Base-by-base conservation (phyloP, 2,113 vertebrate species). In the Procapra przewalskii region DNA sequence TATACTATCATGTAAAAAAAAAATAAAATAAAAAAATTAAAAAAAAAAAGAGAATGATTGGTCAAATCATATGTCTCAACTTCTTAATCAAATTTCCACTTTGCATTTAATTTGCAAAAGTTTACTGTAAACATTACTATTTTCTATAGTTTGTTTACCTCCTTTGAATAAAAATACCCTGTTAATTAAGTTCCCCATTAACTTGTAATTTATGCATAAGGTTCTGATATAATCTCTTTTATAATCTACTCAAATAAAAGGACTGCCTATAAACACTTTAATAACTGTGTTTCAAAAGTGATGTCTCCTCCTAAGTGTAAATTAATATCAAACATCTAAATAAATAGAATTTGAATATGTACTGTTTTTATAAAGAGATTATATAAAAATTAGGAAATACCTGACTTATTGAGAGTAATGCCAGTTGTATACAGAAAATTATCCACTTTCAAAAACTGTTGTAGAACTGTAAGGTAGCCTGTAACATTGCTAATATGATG, bases 381-480 rank as follows among this genome's bases (percentile, higher is more conserved):
- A 77, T n/a, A 3, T 48, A 83, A 85, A 91, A 83, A 67, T 23
- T 57, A 82, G 7, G 36, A 62, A 60, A 31, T 98, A 99, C 99
- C 99, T 98, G 99, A 99, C 98, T 99, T 99, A 97, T 98, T 99
- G 89, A 98, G 98, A 92, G 99, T 97, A 96, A 99, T 97, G 90
- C 99, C 99, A 94, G 98, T 95, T 4, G 99, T 99, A 94, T 98
- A 98, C 7, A 98, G 97, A 84, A 99, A 99, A 90, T 97, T 98
- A 90, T 99, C 99, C 96, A 98, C 99, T 55, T 98, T 99, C 60
- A 99, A 98, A 98, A 99, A 98, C 29, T 99, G 99, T 7, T 98
- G 99, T 33, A 99, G 99, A 8, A 99, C 98, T 9, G 99, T 99
- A 98, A 99, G 98, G 84, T 99, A 99, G 11, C 99, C 99, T 25